phyloP scores from a whole-genome alignment of 2,888 invertebrate species.

The Sinopyrophorus schimmeli region DNA sequence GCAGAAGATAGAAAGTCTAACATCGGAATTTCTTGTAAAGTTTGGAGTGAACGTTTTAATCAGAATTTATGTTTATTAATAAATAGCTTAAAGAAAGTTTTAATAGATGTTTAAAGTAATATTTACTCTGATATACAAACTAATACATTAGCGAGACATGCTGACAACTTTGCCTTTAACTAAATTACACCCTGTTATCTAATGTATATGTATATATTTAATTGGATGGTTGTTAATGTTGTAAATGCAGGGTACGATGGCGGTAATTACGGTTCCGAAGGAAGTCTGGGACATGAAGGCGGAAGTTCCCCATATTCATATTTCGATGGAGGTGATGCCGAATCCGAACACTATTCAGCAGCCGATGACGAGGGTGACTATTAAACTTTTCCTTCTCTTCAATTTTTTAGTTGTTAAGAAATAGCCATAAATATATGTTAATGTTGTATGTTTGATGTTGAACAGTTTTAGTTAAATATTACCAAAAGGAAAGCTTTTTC shows the following conservation, averaged over 20 bases:
- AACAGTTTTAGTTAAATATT: not conserved
- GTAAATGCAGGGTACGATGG: conserved; percentile 14
- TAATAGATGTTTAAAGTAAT: no score
- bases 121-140: not conserved
- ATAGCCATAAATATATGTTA: not conserved
- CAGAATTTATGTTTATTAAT: no score
- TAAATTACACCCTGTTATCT: conserved; percentile 16
- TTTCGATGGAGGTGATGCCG: conserved; percentile 35
- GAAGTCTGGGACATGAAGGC: conserved; percentile 19
- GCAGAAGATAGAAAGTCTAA: no score
- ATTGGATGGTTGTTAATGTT: conserved; percentile 20
- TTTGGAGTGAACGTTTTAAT: no score
- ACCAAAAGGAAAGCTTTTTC: no score
- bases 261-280: conserved; percentile 23
- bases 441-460: not conserved
- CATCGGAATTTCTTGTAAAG: no score
- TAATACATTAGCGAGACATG: conserved; percentile 5
- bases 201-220: conserved; percentile 19
- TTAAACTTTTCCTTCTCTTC: conserved; percentile 29
- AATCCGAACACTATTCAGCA: conserved; percentile 38
- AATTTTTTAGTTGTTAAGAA: not conserved
- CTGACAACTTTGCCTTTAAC: conserved; percentile 9
- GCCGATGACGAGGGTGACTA: conserved; percentile 38
- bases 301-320: conserved; percentile 13
- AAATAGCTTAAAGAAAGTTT: no score